Conservation (phyloP, 1,140 invertebrate genomes). For the Hylaeus anthracinus region DNA sequence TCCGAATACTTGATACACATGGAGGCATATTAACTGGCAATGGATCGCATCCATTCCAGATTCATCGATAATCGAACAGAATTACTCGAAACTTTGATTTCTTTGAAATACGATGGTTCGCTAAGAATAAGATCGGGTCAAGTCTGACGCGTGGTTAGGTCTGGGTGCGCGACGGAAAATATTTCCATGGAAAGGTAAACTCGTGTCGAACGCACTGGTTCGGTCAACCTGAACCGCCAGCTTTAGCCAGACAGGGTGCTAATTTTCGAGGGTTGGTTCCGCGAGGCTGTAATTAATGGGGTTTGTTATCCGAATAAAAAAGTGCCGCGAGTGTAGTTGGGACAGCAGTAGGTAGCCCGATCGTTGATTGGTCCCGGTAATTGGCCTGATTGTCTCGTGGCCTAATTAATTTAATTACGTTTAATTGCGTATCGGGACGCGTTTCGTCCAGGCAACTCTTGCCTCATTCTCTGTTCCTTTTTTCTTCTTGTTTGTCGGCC, state of each 20-base stretch:
- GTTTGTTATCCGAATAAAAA: slow-evolving; percentile 78
- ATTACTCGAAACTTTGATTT: too few relatives aligned
- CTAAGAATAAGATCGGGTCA: too few relatives aligned
- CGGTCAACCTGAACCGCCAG: slow-evolving; percentile 67
- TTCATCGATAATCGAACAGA: too few relatives aligned
- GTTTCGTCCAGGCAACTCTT: slow-evolving; percentile 13
- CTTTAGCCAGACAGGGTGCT: slow-evolving; percentile 61
- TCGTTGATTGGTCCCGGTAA: slow-evolving; percentile 77
- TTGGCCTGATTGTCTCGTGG: slow-evolving; percentile 76
- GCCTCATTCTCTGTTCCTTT: background rate
- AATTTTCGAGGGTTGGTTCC: slow-evolving; percentile 71
- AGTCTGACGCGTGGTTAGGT: slow-evolving; percentile 7
- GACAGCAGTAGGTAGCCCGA: slow-evolving; percentile 51
- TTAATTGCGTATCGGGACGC: slow-evolving; percentile 65
- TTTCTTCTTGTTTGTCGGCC: background rate
- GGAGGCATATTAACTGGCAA: too few relatives aligned
- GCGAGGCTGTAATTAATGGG: slow-evolving; percentile 76
- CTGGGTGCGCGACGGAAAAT: slow-evolving; percentile 20
- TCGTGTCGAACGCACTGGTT: background rate
- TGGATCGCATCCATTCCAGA: too few relatives aligned
- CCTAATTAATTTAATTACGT: slow-evolving; percentile 79
- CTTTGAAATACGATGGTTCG: too few relatives aligned
- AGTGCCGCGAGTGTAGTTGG: slow-evolving; percentile 62
- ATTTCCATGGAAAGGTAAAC: too few relatives aligned
- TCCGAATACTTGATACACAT: background rate